These are phyloP conservation scores for Tetranychus cinnabarinus DNA, from an alignment of 1,140 invertebrate species.

Conservation along the genomic window DNA sequence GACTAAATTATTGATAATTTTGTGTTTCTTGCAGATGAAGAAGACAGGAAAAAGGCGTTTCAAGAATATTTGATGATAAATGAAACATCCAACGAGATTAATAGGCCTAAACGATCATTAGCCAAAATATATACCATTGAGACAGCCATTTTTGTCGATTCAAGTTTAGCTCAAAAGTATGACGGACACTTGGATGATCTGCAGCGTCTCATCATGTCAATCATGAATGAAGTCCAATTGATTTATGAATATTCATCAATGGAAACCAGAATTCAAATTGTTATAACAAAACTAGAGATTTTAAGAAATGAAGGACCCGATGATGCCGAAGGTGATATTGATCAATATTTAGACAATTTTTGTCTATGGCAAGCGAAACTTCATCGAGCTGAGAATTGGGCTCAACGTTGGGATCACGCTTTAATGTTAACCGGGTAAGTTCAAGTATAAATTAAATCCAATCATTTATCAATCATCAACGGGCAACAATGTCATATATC, in stretches of 20 bases:
- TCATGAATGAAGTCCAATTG: slow-evolving; percentile 14
- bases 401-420: slow-evolving; percentile 28
- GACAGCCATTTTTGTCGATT: slow-evolving; percentile 18
- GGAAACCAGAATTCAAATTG: slow-evolving; percentile 13
- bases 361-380: slow-evolving; percentile 19
- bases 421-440: slow-evolving; percentile 25
- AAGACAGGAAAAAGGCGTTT: slow-evolving; percentile 1
- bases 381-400: slow-evolving; percentile 6
- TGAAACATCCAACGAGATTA: too few relatives aligned
- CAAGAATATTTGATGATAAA: not conserved
- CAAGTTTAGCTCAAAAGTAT: slow-evolving; percentile 9
- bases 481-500: too few relatives aligned
- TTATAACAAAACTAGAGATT: slow-evolving; percentile 13
- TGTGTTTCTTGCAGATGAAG: not conserved
- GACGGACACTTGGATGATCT: slow-evolving; percentile 11
- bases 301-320: slow-evolving; percentile 10
- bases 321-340: slow-evolving; percentile 16
- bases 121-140: slow-evolving; percentile 13
- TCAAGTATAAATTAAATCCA: not conserved
- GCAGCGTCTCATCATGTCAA: slow-evolving; percentile 16
- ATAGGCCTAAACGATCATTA: not conserved
- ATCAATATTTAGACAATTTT: slow-evolving; percentile 20
- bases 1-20: not conserved
- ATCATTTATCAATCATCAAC: too few relatives aligned
- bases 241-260: slow-evolving; percentile 14